A percentile compares a stretch with the other conserved stretches of the same genome.
Evolutionary conservation across 2,797 vertebrate genomes (phyloP).

Genomic region (Pteronotus mesoamericanus): DNA sequence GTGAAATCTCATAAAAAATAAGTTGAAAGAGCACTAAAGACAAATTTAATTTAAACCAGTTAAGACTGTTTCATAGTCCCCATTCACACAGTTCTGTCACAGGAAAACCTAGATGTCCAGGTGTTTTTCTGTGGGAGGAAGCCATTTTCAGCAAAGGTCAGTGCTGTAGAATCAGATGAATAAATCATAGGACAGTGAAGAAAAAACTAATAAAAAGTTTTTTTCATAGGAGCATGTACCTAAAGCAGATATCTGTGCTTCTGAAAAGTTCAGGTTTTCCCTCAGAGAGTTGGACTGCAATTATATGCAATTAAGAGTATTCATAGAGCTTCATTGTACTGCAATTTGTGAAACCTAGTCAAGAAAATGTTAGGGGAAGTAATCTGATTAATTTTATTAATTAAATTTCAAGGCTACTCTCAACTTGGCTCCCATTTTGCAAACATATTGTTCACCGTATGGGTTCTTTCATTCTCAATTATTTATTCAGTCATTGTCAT

Average conservation of each 20-base stretch:
- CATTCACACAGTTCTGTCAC: neutral
- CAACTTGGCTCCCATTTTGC: neutral
- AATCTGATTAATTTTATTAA: slow-evolving; percentile 21
- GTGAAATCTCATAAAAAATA: neutral
- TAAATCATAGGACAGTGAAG: neutral
- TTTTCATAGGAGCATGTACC: neutral
- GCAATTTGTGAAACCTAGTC: neutral
- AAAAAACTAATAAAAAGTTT: neutral
- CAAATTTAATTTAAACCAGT: neutral
- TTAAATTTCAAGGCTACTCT: slow-evolving; percentile 7
- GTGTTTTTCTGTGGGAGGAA: neutral
- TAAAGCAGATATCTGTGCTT: neutral
- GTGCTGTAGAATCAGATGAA: neutral
- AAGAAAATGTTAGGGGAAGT: neutral
- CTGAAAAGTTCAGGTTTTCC: neutral
- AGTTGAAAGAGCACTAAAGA: neutral
- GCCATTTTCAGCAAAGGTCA: neutral
- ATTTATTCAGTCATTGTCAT: slow-evolving; percentile 31
- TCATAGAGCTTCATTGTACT: neutral
- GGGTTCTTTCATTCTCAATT: neutral
- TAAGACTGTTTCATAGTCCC: neutral
- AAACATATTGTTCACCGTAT: slow-evolving; percentile 6
- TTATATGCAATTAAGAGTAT: neutral
- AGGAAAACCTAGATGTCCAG: neutral
- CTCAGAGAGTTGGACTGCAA: neutral